Evolutionary conservation across 1,140 invertebrate species (phyloP).

Genomic region (Lethrus apterus): DNA sequence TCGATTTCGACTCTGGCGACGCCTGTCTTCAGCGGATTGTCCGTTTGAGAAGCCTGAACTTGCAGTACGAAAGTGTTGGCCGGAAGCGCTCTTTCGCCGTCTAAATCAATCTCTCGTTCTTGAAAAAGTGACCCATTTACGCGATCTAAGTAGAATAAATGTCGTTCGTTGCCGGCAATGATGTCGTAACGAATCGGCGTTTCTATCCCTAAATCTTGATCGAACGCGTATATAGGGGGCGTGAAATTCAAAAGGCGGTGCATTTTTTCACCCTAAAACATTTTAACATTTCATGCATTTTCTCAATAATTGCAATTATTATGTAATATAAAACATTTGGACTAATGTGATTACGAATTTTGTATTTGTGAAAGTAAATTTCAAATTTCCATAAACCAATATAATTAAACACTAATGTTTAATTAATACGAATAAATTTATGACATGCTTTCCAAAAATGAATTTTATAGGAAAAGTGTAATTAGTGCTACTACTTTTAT

Average conservation of each 20-base stretch:
- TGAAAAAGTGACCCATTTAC: slow-evolving; percentile 68
- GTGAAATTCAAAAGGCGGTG: slow-evolving; percentile 60
- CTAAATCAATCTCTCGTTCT: slow-evolving; percentile 71
- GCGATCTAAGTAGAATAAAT: slow-evolving; percentile 63
- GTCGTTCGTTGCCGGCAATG: slow-evolving; percentile 64
- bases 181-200: slow-evolving; percentile 64
- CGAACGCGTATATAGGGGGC: slow-evolving; percentile 64
- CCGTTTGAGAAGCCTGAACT: slow-evolving; percentile 66
- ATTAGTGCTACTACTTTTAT: too few relatives aligned
- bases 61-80: slow-evolving; percentile 69
- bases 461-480: too few relatives aligned
- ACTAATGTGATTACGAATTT: too few relatives aligned
- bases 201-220: slow-evolving; percentile 65
- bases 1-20: slow-evolving; percentile 68
- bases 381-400: too few relatives aligned
- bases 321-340: neutral
- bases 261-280: slow-evolving; percentile 55
- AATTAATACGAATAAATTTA: too few relatives aligned
- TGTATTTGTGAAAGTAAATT: too few relatives aligned
- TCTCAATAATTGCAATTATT: neutral
- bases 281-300: slow-evolving; percentile 3
- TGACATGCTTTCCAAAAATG: too few relatives aligned
- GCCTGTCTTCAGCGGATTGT: slow-evolving; percentile 68
- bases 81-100: slow-evolving; percentile 56
- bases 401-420: too few relatives aligned